phyloP scores from a whole-genome alignment of 2,797 vertebrate genomes.

The Cephalopachus bancanus region DNA sequence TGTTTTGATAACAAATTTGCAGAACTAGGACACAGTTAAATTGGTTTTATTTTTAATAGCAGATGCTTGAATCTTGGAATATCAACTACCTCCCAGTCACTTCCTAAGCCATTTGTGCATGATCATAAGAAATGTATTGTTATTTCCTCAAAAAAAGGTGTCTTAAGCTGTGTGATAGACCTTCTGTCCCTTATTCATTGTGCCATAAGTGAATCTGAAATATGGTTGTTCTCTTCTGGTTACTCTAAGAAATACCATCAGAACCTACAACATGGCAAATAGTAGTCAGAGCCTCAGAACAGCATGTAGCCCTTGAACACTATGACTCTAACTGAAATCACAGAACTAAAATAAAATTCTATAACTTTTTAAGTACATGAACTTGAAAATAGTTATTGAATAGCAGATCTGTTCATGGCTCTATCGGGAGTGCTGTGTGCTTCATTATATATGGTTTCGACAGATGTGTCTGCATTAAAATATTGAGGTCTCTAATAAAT shows the following conservation, averaged over 20 bases:
- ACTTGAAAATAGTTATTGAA: neutral
- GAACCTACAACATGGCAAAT: too few relatives aligned
- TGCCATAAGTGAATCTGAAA: neutral
- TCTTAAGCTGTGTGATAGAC: neutral
- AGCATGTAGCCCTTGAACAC: too few relatives aligned
- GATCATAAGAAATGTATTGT: conserved; percentile 5
- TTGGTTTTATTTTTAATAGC: conserved; percentile 4
- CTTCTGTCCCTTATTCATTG: neutral
- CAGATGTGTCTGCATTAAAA: neutral
- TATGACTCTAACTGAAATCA: neutral
- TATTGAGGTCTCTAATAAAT: neutral
- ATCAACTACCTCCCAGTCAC: neutral
- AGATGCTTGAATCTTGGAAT: conserved; percentile 61
- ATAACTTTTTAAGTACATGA: neutral
- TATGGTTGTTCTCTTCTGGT: neutral
- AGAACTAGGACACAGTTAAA: conserved; percentile 65
- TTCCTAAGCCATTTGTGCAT: conserved; percentile 20
- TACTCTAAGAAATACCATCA: neutral
- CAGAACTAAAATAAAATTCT: neutral
- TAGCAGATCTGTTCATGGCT: neutral
- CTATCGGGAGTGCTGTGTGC: neutral
- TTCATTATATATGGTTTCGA: neutral
- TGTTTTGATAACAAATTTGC: conserved; percentile 73
- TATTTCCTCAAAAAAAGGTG: conserved; percentile 2
- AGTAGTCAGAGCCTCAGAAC: neutral